phyloP scores from a whole-genome alignment of 2,888 invertebrate genomes.

The Torymus tubicola region DNA sequence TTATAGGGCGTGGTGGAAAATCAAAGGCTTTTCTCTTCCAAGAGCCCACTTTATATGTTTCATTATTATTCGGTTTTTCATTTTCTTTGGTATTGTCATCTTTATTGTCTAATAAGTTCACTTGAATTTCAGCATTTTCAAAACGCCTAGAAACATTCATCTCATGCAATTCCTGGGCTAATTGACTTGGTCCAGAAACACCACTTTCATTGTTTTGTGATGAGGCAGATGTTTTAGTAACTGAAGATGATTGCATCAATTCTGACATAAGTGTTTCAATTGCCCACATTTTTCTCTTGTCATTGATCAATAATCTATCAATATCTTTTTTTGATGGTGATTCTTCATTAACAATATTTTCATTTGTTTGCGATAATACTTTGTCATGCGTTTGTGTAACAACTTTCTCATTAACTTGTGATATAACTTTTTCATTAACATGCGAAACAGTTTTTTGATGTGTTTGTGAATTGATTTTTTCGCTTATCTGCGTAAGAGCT shows the following conservation, averaged over 20 bases:
- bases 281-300: slow-evolving; percentile 72
- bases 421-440: too few species aligned
- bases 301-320: slow-evolving; percentile 61
- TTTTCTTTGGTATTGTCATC: slow-evolving; percentile 53
- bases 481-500: too few species aligned
- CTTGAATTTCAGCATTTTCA: slow-evolving; percentile 58
- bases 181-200: slow-evolving; percentile 59
- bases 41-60: slow-evolving; percentile 38
- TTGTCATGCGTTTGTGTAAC: too few species aligned
- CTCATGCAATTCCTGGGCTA: slow-evolving; percentile 66
- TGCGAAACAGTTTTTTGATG: background rate
- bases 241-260: slow-evolving; percentile 62
- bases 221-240: slow-evolving; percentile 56
- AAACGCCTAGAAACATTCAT: slow-evolving; percentile 59
- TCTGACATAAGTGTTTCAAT: slow-evolving; percentile 71
- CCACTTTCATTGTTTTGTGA: slow-evolving; percentile 32
- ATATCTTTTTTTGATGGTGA: slow-evolving; percentile 35
- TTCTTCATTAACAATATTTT: slow-evolving; percentile 8
- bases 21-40: slow-evolving; percentile 57
- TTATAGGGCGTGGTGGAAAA: slow-evolving; percentile 57
- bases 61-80: background rate
- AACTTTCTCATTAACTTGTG: too few species aligned
- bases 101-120: slow-evolving; percentile 50
- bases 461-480: background rate
- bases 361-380: background rate